Percentiles rank a stretch among this genome's conserved stretches.
These are phyloP conservation scores for Bucco capensis DNA, from an alignment of 2,113 vertebrate species.

Conservation along the genomic window DNA sequence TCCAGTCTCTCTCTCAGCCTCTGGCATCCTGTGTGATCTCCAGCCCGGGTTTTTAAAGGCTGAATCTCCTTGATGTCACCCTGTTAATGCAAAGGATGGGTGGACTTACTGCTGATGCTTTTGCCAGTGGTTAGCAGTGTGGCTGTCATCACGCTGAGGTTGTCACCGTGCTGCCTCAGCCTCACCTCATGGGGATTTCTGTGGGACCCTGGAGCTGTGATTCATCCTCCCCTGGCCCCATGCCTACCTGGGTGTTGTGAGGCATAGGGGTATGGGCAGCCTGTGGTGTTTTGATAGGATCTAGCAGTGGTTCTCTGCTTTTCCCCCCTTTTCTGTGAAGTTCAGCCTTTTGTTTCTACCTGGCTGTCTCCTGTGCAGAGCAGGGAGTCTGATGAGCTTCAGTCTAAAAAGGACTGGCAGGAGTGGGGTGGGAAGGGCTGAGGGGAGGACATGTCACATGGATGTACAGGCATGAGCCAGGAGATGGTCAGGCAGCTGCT, in stretches of 20 bases:
- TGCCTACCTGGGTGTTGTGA: not conserved
- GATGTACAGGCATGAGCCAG: not conserved
- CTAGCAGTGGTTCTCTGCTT: fast-evolving
- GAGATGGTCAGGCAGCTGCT: not conserved
- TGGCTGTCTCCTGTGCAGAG: not conserved
- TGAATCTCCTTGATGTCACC: not conserved
- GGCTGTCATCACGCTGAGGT: not conserved
- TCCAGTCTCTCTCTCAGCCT: not conserved
- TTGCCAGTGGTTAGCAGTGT: fast-evolving
- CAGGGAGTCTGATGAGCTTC: not conserved
- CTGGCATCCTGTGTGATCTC: not conserved
- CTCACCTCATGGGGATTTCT: fast-evolving
- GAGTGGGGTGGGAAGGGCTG: not conserved
- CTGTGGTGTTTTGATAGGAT: fast-evolving
- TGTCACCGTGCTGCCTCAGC: not conserved
- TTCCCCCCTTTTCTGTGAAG: not conserved
- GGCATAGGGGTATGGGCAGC: not conserved
- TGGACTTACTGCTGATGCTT: not conserved
- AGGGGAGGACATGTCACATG: fast-evolving
- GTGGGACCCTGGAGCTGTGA: not conserved
- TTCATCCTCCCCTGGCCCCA: not conserved
- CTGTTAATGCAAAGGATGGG: not conserved
- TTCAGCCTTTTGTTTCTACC: not conserved
- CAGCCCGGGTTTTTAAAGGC: not conserved
- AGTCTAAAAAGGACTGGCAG: not conserved